Conservation (phyloP, 1,140 invertebrate genomes). For the Drosophila ananassae region DNA sequence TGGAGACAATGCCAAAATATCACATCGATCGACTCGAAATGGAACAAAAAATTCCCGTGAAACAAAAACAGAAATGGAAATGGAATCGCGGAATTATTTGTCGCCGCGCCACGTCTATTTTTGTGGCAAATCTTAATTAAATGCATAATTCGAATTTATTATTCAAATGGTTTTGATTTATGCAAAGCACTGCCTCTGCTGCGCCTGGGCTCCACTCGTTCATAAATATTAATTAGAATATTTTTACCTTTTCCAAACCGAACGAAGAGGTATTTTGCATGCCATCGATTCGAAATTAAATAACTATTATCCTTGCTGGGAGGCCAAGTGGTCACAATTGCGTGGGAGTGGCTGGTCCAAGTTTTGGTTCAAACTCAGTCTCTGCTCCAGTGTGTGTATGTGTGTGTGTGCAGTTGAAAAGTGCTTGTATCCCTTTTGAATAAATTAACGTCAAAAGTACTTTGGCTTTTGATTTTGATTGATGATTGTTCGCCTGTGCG, state of each 20-base stretch:
- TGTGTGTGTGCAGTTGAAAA: constrained; percentile 44
- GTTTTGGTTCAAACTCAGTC: background rate
- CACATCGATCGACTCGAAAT: constrained; percentile 38
- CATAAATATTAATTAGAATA: constrained; percentile 76
- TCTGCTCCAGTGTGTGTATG: background rate
- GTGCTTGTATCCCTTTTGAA: constrained; percentile 82
- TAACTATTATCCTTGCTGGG: constrained; percentile 32
- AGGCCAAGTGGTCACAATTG: constrained; percentile 53
- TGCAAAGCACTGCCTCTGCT: constrained; percentile 54
- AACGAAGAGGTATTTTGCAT: constrained; percentile 20
- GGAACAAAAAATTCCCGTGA: background rate
- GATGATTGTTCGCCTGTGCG: constrained; percentile 75
- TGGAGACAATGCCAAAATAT: constrained; percentile 30
- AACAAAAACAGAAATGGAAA: constrained; percentile 28
- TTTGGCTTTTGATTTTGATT: constrained; percentile 84
- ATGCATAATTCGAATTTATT: constrained; percentile 81
- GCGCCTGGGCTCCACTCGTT: constrained; percentile 22
- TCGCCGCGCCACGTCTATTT: constrained; percentile 19
- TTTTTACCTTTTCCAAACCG: constrained; percentile 30
- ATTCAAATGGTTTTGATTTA: constrained; percentile 78
- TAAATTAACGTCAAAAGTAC: constrained; percentile 84
- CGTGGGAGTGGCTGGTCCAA: constrained; percentile 12
- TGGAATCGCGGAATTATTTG: constrained; percentile 43
- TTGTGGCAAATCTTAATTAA: constrained; percentile 76
- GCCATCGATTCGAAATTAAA: constrained; percentile 53